These are phyloP conservation scores for Prochilodus magdalenae DNA, from an alignment of 2,113 vertebrate species.

Conservation along the genomic window DNA sequence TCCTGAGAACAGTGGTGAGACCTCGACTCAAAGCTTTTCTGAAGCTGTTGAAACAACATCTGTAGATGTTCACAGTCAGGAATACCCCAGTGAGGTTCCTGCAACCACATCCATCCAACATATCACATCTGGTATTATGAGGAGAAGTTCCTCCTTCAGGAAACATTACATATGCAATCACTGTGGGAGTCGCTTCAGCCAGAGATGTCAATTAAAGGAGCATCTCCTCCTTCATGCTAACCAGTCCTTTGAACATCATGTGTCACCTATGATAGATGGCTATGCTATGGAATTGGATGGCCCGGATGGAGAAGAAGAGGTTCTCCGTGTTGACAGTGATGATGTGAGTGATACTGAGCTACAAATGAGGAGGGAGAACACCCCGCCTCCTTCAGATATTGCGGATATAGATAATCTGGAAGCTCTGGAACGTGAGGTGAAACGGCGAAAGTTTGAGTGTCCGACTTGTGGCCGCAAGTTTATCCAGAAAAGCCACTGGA, in stretches of 20 bases:
- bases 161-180: constrained; percentile 87
- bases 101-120: constrained; percentile 77
- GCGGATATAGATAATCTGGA: constrained; percentile 89
- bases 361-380: constrained; percentile 80
- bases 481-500: constrained; percentile 90
- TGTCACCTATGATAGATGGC: constrained; percentile 59
- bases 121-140: constrained; percentile 86
- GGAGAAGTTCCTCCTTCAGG: constrained; percentile 83
- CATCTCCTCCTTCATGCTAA: constrained; percentile 85
- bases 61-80: constrained; percentile 75
- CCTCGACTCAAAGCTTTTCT: constrained; percentile 70
- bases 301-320: constrained; percentile 78
- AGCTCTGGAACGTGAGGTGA: constrained; percentile 84
- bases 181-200: constrained; percentile 83
- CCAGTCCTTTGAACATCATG: constrained; percentile 63
- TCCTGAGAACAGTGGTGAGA: constrained; percentile 58
- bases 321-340: constrained; percentile 66
- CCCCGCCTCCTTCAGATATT: constrained; percentile 84
- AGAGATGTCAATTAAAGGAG: constrained; percentile 83
- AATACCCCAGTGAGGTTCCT: constrained; percentile 77
- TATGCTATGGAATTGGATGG: constrained; percentile 65
- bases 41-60: constrained; percentile 75
- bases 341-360: constrained; percentile 84
- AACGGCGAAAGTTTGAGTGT: constrained; percentile 86
- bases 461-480: constrained; percentile 88